Base-by-base conservation (phyloP, 2,113 vertebrate genomes). In the Corynorhinus townsendii region DNA sequence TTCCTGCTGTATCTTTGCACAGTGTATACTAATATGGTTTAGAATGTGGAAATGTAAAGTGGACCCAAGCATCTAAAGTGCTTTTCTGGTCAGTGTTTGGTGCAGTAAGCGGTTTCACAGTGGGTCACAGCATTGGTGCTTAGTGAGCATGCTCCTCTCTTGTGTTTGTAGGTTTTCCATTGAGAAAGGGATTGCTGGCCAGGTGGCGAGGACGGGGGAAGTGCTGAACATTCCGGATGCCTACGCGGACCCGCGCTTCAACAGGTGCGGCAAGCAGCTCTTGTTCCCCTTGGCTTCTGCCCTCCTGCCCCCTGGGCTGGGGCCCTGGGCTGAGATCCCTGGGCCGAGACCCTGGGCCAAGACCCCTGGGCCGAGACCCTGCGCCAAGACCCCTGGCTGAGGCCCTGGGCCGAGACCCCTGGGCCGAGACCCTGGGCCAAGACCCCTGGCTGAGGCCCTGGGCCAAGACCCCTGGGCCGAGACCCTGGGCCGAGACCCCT, bases 181-280 rank as follows among this genome's bases (percentile, higher is more conserved):
- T 98, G 99, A 99, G 86, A 99, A 99, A 98, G 99, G 99, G 97
- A 99, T 99, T 95, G 99, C 99, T 90, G 99, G 99, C 76, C 99
- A 99, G 97, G 99, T 99, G 91, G 99, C 99, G 93, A 98, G 98
- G 97, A 99, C 99, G 43, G 99, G 99, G 96, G 99, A 99, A 97
- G 99, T 99, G 95, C 98, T 99, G 97, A 99, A 99, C 98, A 99
- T 99, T 97, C 99, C 99, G 89, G 99, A 99, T 96, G 99, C 99
- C 98, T 99, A 99, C 97, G 99, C 99, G 98, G 99, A 99, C 97
- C 99, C 99, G 33, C 99, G 99, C 97, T 99, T 99, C 97, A 99
- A 99, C 98, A 99, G 99, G 99, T 99, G 97, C 28, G 1, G 28
- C 9, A 1, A 16, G 75, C 17, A 19, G 30, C 47, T 20, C 10